Conservation (phyloP, 1,140 invertebrate species). For the Zaprionus kolodkinae region DNA sequence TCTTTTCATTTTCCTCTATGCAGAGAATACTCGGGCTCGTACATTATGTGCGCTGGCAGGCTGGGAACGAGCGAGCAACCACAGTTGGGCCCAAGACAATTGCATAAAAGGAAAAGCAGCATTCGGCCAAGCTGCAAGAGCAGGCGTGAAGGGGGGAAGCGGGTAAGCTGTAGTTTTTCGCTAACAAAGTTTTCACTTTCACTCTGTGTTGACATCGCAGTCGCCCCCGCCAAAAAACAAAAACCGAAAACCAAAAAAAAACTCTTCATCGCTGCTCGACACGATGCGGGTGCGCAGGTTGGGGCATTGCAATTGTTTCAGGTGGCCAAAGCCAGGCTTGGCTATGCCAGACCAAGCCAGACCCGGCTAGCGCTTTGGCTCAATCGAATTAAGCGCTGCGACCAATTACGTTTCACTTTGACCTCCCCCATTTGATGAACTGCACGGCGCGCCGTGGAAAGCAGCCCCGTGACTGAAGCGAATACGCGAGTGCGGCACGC, state of each 20-base stretch:
- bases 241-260: constrained; percentile 12
- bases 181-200: constrained; percentile 72
- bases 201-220: constrained; percentile 71
- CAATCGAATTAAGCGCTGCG: constrained; percentile 76
- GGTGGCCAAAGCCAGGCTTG: constrained; percentile 18
- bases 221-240: constrained; percentile 49
- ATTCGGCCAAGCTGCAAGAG: neutral
- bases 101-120: constrained; percentile 73
- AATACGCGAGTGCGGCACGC: constrained; percentile 38
- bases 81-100: constrained; percentile 49
- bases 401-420: constrained; percentile 80
- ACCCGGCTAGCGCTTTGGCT: constrained; percentile 31
- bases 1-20: constrained; percentile 21
- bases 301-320: constrained; percentile 34
- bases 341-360: neutral
- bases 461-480: constrained; percentile 60
- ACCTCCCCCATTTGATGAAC: constrained; percentile 68
- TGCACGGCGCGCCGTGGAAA: constrained; percentile 64
- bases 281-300: constrained; percentile 54
- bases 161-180: constrained; percentile 9
- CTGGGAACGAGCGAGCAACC: constrained; percentile 58
- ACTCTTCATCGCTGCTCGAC: constrained; percentile 2
- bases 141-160: neutral
- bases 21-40: constrained; percentile 54
- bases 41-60: constrained; percentile 49